Evolutionary conservation across 64 coral and sea anemone genomes (phyloP), one percentile per base, ranked within the genome.

Genomic region (Orbicella faveolata): DNA sequence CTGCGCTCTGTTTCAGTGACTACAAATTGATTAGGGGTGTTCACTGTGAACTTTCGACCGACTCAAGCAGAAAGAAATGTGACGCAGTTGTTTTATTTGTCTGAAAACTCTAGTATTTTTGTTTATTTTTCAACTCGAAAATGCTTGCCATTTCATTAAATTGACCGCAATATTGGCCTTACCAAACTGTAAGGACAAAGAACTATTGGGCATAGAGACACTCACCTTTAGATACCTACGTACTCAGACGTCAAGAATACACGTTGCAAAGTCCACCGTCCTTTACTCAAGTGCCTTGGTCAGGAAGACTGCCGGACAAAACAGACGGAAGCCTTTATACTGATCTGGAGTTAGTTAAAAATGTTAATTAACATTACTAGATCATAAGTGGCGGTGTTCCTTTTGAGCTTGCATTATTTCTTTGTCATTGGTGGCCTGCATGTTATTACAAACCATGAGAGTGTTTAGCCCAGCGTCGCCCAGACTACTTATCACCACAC

Each of bases 321-420:
- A 85, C 53, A 85, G 65, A 85, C 82, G 65, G 65, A 72, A 79
- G 52, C 21, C n/a, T 26, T 55, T 79, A 57, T 57, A 10, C 9
- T 33, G 10, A 41, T 55, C 48, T 59, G 77, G 30, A 52, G 51
- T 54, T 79, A 57, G 51, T 79, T 79, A 79, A 48, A 48, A 85
- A 85, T 66, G 81, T 85, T 85, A 85, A 85, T 85, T 85, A 84
- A 84, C 64, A 72, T 65, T 20, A 34, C 11, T 1, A 57, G 78
- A 25, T 82, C n/a, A 19, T 12, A 79, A 85, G 82, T 53, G 82
- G 35, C 81, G 81, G 81, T 67, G 5, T 21, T 37, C 35, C 63
- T 84, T 84, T 84, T 35, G 35, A 84, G 35, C 20, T 78, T 52
- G 20, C 20, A 20, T 18, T 21, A 20, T 52, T 73, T 73, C 65